A percentile compares a stretch with the other conserved stretches of the same genome.
phyloP scores from a whole-genome alignment of 2,797 vertebrate genomes.

The Melanotaenia trifasciata region DNA sequence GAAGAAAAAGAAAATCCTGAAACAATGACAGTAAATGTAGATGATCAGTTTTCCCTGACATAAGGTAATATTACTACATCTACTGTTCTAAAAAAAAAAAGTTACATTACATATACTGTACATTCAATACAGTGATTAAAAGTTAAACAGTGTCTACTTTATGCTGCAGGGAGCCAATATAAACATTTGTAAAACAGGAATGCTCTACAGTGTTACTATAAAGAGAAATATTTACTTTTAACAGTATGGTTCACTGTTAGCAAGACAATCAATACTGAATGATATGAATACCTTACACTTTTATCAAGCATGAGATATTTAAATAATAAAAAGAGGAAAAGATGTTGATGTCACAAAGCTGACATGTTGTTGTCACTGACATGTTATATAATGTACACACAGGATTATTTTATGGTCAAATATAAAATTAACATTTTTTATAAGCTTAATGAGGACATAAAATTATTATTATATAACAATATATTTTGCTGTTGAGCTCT shows the following conservation, averaged over 20 bases:
- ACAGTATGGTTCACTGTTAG: slow-evolving; percentile 35
- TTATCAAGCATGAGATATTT: slow-evolving; percentile 65
- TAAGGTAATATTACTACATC: slow-evolving; percentile 44
- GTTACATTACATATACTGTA: slow-evolving; percentile 45
- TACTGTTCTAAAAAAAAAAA: slow-evolving; percentile 40
- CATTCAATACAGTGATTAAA: slow-evolving; percentile 43
- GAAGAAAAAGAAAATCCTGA: slow-evolving; percentile 16
- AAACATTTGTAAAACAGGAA: slow-evolving; percentile 46
- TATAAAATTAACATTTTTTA: slow-evolving; percentile 40
- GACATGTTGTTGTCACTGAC: too few relatives aligned
- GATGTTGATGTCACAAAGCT: slow-evolving; percentile 37
- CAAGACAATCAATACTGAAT: slow-evolving; percentile 29
- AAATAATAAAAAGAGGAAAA: slow-evolving; percentile 23
- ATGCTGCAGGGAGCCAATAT: slow-evolving; percentile 57
- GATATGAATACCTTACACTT: slow-evolving; percentile 40
- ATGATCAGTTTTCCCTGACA: slow-evolving; percentile 31
- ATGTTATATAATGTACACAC: slow-evolving; percentile 30
- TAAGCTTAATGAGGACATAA: slow-evolving; percentile 8
- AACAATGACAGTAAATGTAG: slow-evolving; percentile 38
- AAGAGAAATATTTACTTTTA: slow-evolving; percentile 21
- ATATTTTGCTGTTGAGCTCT: slow-evolving; percentile 36
- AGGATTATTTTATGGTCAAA: slow-evolving; percentile 51
- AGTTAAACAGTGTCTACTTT: slow-evolving; percentile 50
- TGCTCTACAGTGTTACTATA: slow-evolving; percentile 52
- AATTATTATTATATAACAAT: slow-evolving; percentile 30